Conservation (phyloP, 2,888 invertebrate genomes). For the Byasa hedistus region DNA sequence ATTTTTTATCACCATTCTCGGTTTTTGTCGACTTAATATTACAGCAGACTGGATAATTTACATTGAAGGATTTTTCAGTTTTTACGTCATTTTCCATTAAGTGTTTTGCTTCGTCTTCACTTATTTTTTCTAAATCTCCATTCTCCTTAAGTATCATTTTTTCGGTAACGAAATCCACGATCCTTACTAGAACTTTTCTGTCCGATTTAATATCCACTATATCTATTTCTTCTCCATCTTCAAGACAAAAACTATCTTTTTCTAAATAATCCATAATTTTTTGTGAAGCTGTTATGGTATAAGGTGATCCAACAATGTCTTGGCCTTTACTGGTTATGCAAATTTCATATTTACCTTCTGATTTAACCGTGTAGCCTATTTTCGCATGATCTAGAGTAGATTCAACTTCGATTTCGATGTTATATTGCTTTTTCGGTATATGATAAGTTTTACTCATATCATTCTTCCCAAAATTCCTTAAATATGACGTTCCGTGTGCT, state of each 20-base stretch:
- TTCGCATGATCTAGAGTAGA: conserved; percentile 71
- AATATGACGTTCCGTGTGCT: conserved; percentile 68
- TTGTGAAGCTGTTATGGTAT: conserved; percentile 67
- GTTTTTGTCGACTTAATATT: conserved; percentile 24
- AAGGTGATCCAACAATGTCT: conserved; percentile 81
- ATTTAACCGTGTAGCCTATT: conserved; percentile 72
- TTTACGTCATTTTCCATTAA: conserved; percentile 56
- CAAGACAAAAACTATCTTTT: conserved; percentile 62
- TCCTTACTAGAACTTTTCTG: conserved; percentile 72
- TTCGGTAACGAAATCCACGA: conserved; percentile 79
- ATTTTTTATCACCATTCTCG: conserved; percentile 31
- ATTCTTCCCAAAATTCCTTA: conserved; percentile 68
- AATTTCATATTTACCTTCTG: conserved; percentile 79
- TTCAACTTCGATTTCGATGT: conserved; percentile 75
- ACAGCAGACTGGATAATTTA: conserved; percentile 34
- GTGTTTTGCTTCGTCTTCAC: conserved; percentile 65
- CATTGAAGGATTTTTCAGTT: conserved; percentile 32
- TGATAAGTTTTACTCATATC: conserved; percentile 72
- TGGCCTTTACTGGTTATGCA: conserved; percentile 78
- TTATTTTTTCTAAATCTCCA: conserved; percentile 70
- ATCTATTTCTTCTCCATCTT: conserved; percentile 74
- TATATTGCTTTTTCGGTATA: conserved; percentile 71
- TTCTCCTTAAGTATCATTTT: conserved; percentile 79
- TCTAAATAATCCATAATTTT: conserved; percentile 60
- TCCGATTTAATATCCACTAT: conserved; percentile 68